These are phyloP conservation scores for Rutpela maculata DNA, from an alignment of 2,888 invertebrate genomes.

Conservation along the genomic window DNA sequence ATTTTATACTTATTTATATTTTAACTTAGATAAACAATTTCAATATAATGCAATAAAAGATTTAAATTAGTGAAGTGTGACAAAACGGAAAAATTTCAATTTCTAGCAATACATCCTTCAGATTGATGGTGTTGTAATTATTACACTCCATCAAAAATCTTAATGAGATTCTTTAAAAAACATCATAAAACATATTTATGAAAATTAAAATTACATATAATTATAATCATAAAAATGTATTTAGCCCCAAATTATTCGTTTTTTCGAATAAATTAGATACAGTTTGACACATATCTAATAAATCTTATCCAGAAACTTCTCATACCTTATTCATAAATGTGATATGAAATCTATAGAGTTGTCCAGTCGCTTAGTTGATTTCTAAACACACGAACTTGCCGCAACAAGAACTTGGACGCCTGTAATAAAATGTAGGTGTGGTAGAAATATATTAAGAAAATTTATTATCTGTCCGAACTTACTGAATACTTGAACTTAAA, in stretches of 20 bases:
- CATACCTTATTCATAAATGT: constrained; percentile 66
- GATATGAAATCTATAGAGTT: constrained; percentile 66
- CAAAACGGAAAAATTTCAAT: not conserved
- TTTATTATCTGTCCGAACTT: constrained; percentile 67
- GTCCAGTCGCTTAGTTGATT: constrained; percentile 52
- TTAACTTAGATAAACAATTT: too few species aligned
- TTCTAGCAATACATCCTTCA: not conserved
- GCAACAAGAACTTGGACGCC: constrained; percentile 51
- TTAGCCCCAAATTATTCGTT: constrained; percentile 59
- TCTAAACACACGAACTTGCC: constrained; percentile 35
- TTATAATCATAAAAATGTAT: constrained; percentile 58
- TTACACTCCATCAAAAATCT: constrained; percentile 30
- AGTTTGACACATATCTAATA: constrained; percentile 66
- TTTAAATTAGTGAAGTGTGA: not conserved
- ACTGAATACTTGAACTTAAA: constrained; percentile 57
- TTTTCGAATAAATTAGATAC: constrained; percentile 67
- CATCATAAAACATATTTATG: constrained; percentile 45
- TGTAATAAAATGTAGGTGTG: constrained; percentile 69
- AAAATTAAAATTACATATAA: constrained; percentile 58
- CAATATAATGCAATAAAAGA: too few species aligned
- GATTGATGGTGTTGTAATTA: constrained; percentile 1
- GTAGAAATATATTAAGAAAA: constrained; percentile 68
- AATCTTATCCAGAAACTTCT: constrained; percentile 66
- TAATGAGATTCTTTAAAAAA: constrained; percentile 45
- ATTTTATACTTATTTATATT: too few species aligned